Evolutionary conservation across 2,113 vertebrate genomes (phyloP), one percentile per base, ranked within the genome.

Genomic region (Electrona antarctica): DNA sequence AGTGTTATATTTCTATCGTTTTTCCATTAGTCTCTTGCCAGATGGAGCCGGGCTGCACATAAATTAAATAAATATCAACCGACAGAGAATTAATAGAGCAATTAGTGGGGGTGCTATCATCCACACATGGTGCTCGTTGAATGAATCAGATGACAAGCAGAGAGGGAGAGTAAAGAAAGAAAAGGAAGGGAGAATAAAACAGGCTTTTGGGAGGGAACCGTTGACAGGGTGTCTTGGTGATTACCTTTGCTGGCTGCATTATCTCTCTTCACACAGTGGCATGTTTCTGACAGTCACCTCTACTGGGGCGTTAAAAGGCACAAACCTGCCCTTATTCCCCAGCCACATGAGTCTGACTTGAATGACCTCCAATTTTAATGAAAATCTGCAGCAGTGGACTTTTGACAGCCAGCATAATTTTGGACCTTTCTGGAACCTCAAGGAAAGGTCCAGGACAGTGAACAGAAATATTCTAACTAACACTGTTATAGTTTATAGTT

Each of bases 71-170:
- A 89, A 90, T 74, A 84, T 71, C 65, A 79, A 76, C 67, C 28
- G 70, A 67, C 81, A 71, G 76, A 65, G 60, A 82, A 84, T 84
- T 78, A 84, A 86, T 79, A 55, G 73, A 81, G 76, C 78, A 85
- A 86, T 88, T 83, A 89, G 76, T 67, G 56, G 60, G 45, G 64
- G 64, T 7, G n/a, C 60, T 56, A 64, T 82, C 49, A 1, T 74
- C 67, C 69, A 76, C 82, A 76, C 1, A 8, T 60, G 65, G 29
- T 47, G 66, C 74, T 77, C 67, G 69, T 59, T 45, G 59, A 83
- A 87, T 76, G 59, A 85, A 86, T 81, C 78, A 69, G 85, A 56
- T 79, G 81, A 86, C 76, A 85, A 71, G 68, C 64, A 51, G 56
- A 79, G 60, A 65, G 71, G 76, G 64, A 29, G 62, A 73, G 55